Evolutionary conservation across 2,888 invertebrate species (phyloP).

Genomic region (Luperina nickerlii): DNA sequence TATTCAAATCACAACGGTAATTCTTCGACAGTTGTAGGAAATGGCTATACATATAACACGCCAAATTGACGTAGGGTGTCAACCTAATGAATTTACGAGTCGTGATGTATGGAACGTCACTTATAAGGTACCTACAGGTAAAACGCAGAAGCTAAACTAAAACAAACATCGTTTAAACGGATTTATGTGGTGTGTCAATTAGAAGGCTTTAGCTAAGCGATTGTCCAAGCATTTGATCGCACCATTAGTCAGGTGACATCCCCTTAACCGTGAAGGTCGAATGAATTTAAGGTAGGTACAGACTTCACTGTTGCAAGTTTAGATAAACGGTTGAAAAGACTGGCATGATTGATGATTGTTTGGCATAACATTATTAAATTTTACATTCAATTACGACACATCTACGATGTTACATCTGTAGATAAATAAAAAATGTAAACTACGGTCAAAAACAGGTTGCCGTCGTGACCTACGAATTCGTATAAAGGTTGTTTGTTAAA

Average conservation of each 20-base stretch:
- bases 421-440: background rate
- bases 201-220: conserved; percentile 55
- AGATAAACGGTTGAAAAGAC: background rate
- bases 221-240: conserved; percentile 54
- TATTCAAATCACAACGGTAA: background rate
- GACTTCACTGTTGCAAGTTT: conserved; percentile 21
- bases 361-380: background rate
- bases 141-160: conserved; percentile 14
- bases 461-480: conserved; percentile 9
- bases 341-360: background rate
- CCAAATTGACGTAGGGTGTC: background rate
- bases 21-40: background rate
- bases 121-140: background rate
- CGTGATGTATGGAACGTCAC: background rate
- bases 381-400: background rate
- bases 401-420: background rate
- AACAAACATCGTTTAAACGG: conserved; percentile 36
- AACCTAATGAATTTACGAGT: background rate
- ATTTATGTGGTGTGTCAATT: conserved; percentile 55
- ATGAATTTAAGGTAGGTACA: conserved; percentile 52
- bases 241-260: conserved; percentile 62
- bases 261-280: conserved; percentile 60
- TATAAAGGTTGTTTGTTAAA: conserved; percentile 5
- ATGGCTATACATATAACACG: too few relatives aligned
- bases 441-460: background rate